Evolutionary conservation across 2,797 vertebrate species (phyloP).

Genomic region (Zenarchopterus dispar): DNA sequence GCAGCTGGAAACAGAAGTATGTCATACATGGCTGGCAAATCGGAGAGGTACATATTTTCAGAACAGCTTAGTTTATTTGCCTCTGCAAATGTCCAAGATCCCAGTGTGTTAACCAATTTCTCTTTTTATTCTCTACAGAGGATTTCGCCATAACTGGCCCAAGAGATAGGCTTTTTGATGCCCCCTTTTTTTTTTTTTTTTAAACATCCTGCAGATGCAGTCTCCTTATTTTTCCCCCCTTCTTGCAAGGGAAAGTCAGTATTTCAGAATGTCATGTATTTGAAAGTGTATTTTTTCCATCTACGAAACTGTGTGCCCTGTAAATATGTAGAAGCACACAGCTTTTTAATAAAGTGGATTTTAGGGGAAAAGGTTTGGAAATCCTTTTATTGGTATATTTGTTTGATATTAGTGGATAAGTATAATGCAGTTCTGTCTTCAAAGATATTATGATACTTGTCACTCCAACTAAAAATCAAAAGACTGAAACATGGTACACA

Average conservation of each 20-base stretch:
- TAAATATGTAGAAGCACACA: slow-evolving; percentile 61
- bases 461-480: no score
- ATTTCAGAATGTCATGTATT: slow-evolving; percentile 38
- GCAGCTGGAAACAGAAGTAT: slow-evolving; percentile 87
- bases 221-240: background rate
- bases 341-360: slow-evolving; percentile 68
- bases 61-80: background rate
- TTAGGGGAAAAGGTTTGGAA: slow-evolving; percentile 34
- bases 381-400: no score
- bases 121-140: slow-evolving; percentile 77
- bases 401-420: background rate
- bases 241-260: slow-evolving; percentile 12
- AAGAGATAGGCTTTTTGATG: slow-evolving; percentile 85
- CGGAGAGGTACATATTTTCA: slow-evolving; percentile 84
- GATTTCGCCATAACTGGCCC: slow-evolving; percentile 92
- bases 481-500: no score
- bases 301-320: slow-evolving; percentile 45
- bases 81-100: slow-evolving; percentile 5
- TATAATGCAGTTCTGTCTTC: background rate
- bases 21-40: slow-evolving; percentile 89
- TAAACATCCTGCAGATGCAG: slow-evolving; percentile 9
- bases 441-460: no score
- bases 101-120: slow-evolving; percentile 4
- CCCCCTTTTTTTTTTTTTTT: slow-evolving; percentile 18
- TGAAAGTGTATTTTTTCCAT: slow-evolving; percentile 36